Evolutionary conservation across 2,888 invertebrate genomes (phyloP), one percentile per base, ranked within the genome.

Genomic region (Caenorhabditis sp.): DNA sequence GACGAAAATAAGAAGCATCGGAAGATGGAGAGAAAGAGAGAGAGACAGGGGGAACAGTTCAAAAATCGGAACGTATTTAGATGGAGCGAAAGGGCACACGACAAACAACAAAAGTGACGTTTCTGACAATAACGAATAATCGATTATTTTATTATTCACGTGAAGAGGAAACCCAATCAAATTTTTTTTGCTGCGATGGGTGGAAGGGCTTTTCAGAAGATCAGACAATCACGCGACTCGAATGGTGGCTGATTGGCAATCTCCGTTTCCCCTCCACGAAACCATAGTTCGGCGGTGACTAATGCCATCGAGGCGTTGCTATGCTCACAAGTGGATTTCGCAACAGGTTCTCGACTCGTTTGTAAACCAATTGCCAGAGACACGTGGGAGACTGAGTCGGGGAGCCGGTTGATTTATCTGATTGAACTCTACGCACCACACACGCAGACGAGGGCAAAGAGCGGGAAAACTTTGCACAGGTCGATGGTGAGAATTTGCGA

Each of bases 21-120:
- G n/a, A n/a, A n/a, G n/a, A n/a, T n/a, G n/a, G n/a, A 13, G 13
- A 32, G 56, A 9, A 9, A 9, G 47, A n/a, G 47, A n/a, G 47
- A 6, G 47, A 1, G 18, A 24, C 11, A 15, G 15, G 40, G 13
- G 13, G 3, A 3, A 20, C 11, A 53, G 53, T 26, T 53, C 53
- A 53, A 53, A 53, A 53, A 53, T 53, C 26, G 53, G 53, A 53
- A 53, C 24, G 53, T n/a, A n/a, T n/a, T n/a, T n/a, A n/a, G 18
- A 11, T 32, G 9, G 22, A n/a, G 50, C n/a, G n/a, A n/a, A n/a
- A 53, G 53, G 24, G 26, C 24, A 53, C 22, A 53, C 18, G 47
- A 47, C 47, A 47, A 47, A 47, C 47, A 20, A 47, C 47, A 20
- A 9, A 32, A 32, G 1, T 3, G 20, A 3, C 40, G 15, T 3